Evolutionary conservation across 2,888 invertebrate species (phyloP), one percentile per base, ranked within the genome.

Genomic region (Lasioglossum vierecki): DNA sequence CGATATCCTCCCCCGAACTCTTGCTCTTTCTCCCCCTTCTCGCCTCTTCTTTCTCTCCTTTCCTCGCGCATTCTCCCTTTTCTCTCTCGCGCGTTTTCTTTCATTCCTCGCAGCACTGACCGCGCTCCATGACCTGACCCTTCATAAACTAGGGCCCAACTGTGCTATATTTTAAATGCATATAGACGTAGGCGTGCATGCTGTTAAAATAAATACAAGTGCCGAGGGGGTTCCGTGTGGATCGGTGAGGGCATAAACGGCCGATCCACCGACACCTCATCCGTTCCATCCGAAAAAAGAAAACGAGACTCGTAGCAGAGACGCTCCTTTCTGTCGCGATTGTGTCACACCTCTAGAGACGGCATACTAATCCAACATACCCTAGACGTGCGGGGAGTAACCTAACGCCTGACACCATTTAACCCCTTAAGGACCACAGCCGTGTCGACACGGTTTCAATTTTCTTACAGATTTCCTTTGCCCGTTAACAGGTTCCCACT

Each of bases 141-240:
- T 94, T 94, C 94, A 94, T 94, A 94, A 94, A 94, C 94, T 94
- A 94, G 93, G 91, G 92, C 93, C 93, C 93, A 93, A 94, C 94
- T 93, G 93, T 92, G 93, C 93, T 94, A 93, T 94, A 94, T 94
- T 94, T 94, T 94, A 94, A 94, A 94, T 92, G 92, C 92, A 94
- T 93, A 93, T 93, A 93, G 93, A 93, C 92, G 94, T 94, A 94
- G 94, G 94, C 94, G 94, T 94, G 94, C 93, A 92, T 91, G 92
- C 92, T 90, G 93, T 93, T 93, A 92, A 94, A 94, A 94, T 92
- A 93, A 93, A 92, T 91, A 92, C 93, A 92, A 93, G 92, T 91
- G 90, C 88, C 88, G 76, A 46, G 83, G 63, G 57, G 57, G 75
- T 75, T 79, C 83, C 84, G 89, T 82, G 90, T 91, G 91, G 91